Percentiles rank a stretch among this genome's conserved stretches.
Evolutionary conservation across 2,113 vertebrate species (phyloP).

Genomic region (Axis porcinus): DNA sequence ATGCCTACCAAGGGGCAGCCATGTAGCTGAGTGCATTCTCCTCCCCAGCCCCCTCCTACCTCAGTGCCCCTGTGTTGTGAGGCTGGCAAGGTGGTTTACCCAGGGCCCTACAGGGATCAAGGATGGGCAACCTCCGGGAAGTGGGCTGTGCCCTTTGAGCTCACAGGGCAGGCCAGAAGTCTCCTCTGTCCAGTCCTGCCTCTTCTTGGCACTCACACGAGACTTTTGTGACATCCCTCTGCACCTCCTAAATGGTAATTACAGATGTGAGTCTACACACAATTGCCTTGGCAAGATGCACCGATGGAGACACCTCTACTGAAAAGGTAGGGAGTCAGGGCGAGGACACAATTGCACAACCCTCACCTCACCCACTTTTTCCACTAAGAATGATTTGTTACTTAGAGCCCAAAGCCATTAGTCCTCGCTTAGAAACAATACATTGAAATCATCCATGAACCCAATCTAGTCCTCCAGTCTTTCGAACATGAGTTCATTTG

Average conservation of each 20-base stretch:
- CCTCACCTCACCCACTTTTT: background rate
- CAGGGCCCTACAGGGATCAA: background rate
- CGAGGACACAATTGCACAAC: background rate
- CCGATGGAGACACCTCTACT: background rate
- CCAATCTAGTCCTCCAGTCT: background rate
- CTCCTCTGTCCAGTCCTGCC: background rate
- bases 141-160: background rate
- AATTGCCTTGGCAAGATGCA: background rate
- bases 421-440: background rate
- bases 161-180: background rate
- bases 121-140: background rate
- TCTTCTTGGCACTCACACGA: background rate
- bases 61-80: background rate
- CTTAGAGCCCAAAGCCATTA: background rate
- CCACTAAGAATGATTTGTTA: background rate
- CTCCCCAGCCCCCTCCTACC: fast-evolving
- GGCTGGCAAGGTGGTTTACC: background rate
- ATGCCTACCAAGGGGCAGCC: background rate
- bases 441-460: background rate
- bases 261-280: background rate
- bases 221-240: background rate
- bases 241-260: background rate
- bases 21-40: fast-evolving
- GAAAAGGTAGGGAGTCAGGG: background rate
- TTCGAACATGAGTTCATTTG: background rate